Conservation (phyloP, 2,888 invertebrate species). For the Hermaeophaga mercurialis region DNA sequence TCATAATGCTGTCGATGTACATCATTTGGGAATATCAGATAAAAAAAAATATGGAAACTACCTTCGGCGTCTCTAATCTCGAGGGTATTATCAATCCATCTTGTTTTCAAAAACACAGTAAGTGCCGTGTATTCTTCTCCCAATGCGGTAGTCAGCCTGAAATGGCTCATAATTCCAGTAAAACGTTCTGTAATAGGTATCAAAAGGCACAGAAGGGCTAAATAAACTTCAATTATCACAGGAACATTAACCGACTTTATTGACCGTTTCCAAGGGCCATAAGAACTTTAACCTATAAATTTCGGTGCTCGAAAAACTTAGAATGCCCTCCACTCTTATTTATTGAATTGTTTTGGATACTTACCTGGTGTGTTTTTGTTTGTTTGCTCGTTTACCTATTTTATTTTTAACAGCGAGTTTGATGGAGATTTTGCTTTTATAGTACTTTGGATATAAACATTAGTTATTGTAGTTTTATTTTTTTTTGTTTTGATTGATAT, state of each 20-base stretch:
- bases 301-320: slow-evolving; percentile 4
- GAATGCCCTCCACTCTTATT: slow-evolving; percentile 6
- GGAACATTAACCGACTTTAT: slow-evolving; percentile 11
- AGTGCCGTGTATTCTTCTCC: slow-evolving; percentile 8
- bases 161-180: slow-evolving; percentile 8
- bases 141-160: not conserved
- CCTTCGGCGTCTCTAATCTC: no score
- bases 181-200: slow-evolving; percentile 11
- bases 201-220: slow-evolving; percentile 2
- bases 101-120: slow-evolving; percentile 4
- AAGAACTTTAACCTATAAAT: slow-evolving; percentile 15
- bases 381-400: no score
- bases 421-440: no score
- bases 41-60: no score
- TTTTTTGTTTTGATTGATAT: no score
- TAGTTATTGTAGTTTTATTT: no score
- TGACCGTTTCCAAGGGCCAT: slow-evolving; percentile 10
- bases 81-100: not conserved
- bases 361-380: not conserved
- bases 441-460: no score
- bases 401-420: no score
- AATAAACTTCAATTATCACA: slow-evolving; percentile 14
- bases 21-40: no score
- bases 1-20: no score
- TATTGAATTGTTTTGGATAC: slow-evolving; percentile 3